These are phyloP conservation scores for Myotis brandtii DNA, from an alignment of 2,113 vertebrate genomes.

Conservation along the genomic window DNA sequence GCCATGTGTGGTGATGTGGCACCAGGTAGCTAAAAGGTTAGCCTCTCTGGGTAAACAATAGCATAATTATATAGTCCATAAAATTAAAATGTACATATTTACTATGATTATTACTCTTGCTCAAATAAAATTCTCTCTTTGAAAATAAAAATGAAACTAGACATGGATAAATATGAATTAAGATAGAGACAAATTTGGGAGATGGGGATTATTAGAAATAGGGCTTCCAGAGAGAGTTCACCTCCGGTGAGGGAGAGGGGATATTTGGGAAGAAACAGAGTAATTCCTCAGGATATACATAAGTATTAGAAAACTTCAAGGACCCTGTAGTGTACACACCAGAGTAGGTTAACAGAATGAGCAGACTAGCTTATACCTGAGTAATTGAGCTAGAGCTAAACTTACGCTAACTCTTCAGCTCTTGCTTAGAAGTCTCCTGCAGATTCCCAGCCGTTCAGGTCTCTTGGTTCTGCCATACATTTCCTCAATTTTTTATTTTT, in stretches of 20 bases:
- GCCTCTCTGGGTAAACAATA: slow-evolving; percentile 38
- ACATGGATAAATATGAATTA: neutral
- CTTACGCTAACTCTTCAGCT: fast-evolving
- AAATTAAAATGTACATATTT: slow-evolving; percentile 25
- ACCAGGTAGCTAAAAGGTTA: neutral
- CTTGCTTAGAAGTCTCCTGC: neutral
- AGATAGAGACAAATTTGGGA: neutral
- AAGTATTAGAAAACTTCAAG: neutral
- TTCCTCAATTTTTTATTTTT: neutral
- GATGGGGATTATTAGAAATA: neutral
- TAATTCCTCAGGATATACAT: neutral
- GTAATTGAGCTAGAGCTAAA: neutral
- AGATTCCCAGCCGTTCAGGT: neutral
- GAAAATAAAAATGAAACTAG: slow-evolving; percentile 62
- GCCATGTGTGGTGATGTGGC: slow-evolving; percentile 4
- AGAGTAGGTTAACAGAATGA: neutral
- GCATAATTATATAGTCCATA: slow-evolving; percentile 38
- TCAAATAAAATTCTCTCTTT: slow-evolving; percentile 49
- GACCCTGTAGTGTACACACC: neutral
- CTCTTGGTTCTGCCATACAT: neutral
- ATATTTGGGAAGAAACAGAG: neutral
- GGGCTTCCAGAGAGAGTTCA: neutral
- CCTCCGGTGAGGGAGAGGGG: neutral
- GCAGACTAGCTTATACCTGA: neutral
- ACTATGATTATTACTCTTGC: slow-evolving; percentile 19